A percentile compares a stretch with the other conserved stretches of the same genome.
phyloP scores from a whole-genome alignment of 2,888 invertebrate species.

The Gortyna flavago region DNA sequence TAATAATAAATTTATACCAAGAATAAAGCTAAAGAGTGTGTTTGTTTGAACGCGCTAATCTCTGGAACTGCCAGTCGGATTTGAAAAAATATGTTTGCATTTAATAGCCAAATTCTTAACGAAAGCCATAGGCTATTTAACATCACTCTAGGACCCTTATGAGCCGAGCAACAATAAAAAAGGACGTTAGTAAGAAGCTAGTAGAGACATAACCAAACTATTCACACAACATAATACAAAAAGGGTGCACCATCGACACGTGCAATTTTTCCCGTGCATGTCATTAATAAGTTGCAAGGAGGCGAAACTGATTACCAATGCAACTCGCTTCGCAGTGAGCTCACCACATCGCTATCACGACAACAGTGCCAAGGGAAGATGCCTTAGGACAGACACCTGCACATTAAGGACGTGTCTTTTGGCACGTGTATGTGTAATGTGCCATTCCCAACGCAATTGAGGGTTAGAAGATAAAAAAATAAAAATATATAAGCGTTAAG shows the following conservation, averaged over 20 bases:
- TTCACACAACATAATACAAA: not conserved
- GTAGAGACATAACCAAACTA: not conserved
- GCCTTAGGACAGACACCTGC: constrained; percentile 47
- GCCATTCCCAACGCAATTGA: constrained; percentile 11
- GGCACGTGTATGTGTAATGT: constrained; percentile 30
- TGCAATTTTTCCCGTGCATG: constrained; percentile 10
- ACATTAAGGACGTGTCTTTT: constrained; percentile 11
- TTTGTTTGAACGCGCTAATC: no score
- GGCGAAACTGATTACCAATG: constrained; percentile 43
- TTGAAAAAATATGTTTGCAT: no score
- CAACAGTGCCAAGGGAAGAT: constrained; percentile 51
- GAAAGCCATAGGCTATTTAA: no score
- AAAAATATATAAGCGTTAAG: no score
- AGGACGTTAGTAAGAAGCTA: no score
- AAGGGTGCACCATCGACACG: constrained; percentile 25
- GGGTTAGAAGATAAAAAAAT: not conserved
- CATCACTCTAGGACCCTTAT: no score
- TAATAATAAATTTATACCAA: no score
- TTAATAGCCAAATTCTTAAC: no score
- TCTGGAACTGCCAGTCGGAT: no score
- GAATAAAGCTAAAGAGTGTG: no score
- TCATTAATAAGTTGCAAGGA: constrained; percentile 25
- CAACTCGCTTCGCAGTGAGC: constrained; percentile 31
- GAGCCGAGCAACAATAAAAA: no score
- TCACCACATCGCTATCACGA: constrained; percentile 27